Percentiles rank a stretch among this genome's conserved stretches.
phyloP scores from a whole-genome alignment of 2,888 invertebrate species.

The Gordius sp. region DNA sequence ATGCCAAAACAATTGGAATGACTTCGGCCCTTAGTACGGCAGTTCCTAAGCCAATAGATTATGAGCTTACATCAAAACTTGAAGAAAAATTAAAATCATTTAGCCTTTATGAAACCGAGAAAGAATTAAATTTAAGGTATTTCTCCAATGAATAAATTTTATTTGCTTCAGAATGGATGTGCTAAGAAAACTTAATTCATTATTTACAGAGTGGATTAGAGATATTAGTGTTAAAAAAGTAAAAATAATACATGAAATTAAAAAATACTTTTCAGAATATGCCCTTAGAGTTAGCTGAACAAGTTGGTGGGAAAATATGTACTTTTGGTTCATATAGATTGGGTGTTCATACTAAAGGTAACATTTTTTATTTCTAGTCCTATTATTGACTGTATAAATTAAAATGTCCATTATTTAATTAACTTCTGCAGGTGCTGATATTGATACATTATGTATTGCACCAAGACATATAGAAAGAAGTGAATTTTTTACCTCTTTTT shows the following conservation, averaged over 20 bases:
- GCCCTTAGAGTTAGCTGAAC: conserved; percentile 59
- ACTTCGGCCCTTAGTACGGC: conserved; percentile 75
- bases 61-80: conserved; percentile 47
- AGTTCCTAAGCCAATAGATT: conserved; percentile 49
- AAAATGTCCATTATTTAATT: too few species aligned
- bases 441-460: conserved; percentile 87
- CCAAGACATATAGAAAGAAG: conserved; percentile 70
- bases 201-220: conserved; percentile 28
- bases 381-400: neutral
- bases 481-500: conserved; percentile 86
- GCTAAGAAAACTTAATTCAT: conserved; percentile 26
- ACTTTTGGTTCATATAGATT: conserved; percentile 85
- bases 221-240: conserved; percentile 26
- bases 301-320: conserved; percentile 81
- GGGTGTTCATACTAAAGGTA: conserved; percentile 60
- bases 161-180: conserved; percentile 26
- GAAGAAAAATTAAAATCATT: conserved; percentile 49
- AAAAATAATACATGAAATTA: neutral
- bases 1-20: conserved; percentile 39
- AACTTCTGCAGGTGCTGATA: conserved; percentile 54
- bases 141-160: conserved; percentile 18
- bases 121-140: conserved; percentile 54
- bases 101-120: conserved; percentile 64
- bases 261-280: conserved; percentile 44
- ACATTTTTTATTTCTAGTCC: neutral